Evolutionary conservation across 2,113 vertebrate species (phyloP).

Genomic region (Ctenomys sociabilis): DNA sequence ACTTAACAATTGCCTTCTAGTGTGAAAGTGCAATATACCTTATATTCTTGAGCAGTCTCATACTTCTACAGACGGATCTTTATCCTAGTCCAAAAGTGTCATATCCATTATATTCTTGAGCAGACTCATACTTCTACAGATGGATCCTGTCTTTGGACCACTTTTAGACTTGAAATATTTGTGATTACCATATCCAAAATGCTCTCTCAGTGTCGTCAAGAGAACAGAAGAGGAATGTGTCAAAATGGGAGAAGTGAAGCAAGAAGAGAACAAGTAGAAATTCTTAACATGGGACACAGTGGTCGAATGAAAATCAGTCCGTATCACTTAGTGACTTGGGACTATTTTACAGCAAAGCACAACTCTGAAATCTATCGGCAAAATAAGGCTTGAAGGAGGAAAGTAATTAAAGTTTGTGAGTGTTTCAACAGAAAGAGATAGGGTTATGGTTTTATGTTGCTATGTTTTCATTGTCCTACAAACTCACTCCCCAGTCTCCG

Average conservation of each 20-base stretch:
- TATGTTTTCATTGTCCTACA: neutral
- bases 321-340: neutral
- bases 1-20: neutral
- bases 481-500: neutral
- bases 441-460: neutral
- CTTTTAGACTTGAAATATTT: constrained; percentile 15
- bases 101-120: neutral
- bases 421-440: neutral
- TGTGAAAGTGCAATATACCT: neutral
- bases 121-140: neutral
- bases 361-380: neutral
- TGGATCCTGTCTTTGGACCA: neutral
- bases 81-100: neutral
- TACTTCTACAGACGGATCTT: neutral
- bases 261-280: neutral
- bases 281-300: neutral
- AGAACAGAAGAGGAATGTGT: neutral
- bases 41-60: neutral
- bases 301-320: neutral
- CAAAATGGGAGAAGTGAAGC: neutral
- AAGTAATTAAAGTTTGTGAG: neutral
- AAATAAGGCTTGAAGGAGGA: neutral
- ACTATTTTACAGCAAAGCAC: neutral
- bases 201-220: neutral
- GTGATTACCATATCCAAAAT: neutral